phyloP scores from a whole-genome alignment of 2,888 invertebrate genomes.

The Ditula angustiorana region DNA sequence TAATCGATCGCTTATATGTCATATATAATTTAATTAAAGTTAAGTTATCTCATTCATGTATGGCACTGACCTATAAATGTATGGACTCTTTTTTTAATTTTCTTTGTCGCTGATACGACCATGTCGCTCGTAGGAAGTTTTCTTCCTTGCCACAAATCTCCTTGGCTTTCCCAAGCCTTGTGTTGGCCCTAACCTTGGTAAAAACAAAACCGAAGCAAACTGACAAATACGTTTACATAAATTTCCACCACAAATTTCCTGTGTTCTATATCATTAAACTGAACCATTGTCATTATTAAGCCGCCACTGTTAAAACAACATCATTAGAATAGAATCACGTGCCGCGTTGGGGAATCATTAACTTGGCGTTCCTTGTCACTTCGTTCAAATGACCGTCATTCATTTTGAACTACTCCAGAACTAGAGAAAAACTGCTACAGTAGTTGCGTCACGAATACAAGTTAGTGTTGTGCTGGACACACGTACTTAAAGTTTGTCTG shows the following conservation, averaged over 20 bases:
- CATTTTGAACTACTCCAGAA: conserved; percentile 71
- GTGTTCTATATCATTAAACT: conserved; percentile 9
- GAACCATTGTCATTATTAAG: conserved; percentile 10
- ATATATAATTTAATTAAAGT: too few species aligned
- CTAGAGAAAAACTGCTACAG: conserved; percentile 66
- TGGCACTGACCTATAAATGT: too few species aligned
- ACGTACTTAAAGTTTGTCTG: conserved; percentile 38
- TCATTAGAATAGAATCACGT: conserved; percentile 36
- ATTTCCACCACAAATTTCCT: not conserved
- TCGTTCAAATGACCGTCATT: conserved; percentile 69
- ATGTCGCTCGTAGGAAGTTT: too few species aligned
- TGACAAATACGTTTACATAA: not conserved
- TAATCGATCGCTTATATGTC: too few species aligned
- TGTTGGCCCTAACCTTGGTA: too few species aligned
- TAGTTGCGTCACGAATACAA: conserved; percentile 64
- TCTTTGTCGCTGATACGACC: too few species aligned
- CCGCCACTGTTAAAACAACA: conserved; percentile 25
- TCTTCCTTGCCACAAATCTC: too few species aligned
- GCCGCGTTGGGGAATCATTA: conserved; percentile 33
- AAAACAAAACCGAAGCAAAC: not conserved
- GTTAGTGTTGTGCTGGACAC: conserved; percentile 50
- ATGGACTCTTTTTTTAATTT: too few species aligned
- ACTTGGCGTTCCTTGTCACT: conserved; percentile 60
- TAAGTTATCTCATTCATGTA: too few species aligned
- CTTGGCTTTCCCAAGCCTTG: not conserved